A percentile compares a stretch with the other conserved stretches of the same genome.
Evolutionary conservation across 2,113 vertebrate genomes (phyloP).

Genomic region (Epinephelus moara): DNA sequence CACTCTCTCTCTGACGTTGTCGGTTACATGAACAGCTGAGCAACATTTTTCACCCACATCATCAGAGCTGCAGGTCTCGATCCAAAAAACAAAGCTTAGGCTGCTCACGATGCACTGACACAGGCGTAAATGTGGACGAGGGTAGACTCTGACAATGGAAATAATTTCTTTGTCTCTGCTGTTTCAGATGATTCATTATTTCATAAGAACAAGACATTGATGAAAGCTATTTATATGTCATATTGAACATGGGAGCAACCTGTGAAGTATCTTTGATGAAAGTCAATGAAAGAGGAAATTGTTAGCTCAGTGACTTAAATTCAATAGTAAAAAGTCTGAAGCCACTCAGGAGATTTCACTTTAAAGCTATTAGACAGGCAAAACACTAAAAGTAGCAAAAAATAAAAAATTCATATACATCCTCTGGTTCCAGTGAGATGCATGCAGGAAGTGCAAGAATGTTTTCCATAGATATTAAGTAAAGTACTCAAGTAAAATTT

Average conservation of each 20-base stretch:
- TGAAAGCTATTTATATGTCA: neutral
- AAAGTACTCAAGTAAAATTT: too few species aligned
- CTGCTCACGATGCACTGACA: neutral
- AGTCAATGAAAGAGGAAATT: too few species aligned
- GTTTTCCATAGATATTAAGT: too few species aligned
- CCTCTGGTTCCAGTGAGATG: too few species aligned
- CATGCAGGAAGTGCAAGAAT: too few species aligned
- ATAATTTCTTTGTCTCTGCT: neutral
- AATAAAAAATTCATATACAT: too few species aligned
- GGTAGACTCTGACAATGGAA: neutral
- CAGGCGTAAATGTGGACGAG: neutral
- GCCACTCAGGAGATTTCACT: too few species aligned
- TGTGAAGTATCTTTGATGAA: too few species aligned
- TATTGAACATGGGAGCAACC: neutral
- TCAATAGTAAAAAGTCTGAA: too few species aligned
- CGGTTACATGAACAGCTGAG: conserved; percentile 32
- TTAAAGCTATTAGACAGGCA: too few species aligned
- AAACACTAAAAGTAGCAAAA: too few species aligned
- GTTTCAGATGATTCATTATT: neutral
- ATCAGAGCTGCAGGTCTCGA: neutral
- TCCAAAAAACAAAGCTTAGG: conserved; percentile 5
- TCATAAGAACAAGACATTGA: neutral
- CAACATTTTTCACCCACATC: conserved; percentile 1
- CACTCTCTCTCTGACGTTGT: conserved; percentile 20
- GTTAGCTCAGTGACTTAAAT: too few species aligned